Conservation (phyloP, 2,888 invertebrate species). For the Ferdinandea cuprea region DNA sequence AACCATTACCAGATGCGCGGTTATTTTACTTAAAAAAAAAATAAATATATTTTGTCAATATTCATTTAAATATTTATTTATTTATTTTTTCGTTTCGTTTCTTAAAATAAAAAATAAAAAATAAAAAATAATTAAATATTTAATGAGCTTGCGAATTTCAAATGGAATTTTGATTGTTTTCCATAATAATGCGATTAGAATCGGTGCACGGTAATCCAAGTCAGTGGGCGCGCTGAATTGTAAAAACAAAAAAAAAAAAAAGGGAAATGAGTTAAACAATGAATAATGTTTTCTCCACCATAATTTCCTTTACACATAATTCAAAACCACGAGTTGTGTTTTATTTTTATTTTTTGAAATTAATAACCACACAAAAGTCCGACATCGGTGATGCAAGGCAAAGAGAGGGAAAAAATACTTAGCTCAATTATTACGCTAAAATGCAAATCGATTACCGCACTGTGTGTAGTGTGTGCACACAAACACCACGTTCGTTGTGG, state of each 20-base stretch:
- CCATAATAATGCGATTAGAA: neutral
- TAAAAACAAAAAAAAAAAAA: neutral
- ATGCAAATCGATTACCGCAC: constrained; percentile 58
- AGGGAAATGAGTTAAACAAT: neutral
- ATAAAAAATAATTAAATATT: constrained; percentile 31
- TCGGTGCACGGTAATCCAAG: neutral
- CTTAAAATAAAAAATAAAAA: too few species aligned
- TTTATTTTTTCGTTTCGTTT: neutral
- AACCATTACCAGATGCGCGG: constrained; percentile 7
- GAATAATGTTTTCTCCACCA: neutral
- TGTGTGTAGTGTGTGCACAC: constrained; percentile 8
- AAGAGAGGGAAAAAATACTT: constrained; percentile 13
- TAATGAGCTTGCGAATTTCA: constrained; percentile 43
- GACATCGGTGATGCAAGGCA: neutral
- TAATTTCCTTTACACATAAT: neutral
- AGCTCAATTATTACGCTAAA: constrained; percentile 58
- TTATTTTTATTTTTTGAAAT: constrained; percentile 50
- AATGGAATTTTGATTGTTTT: constrained; percentile 50
- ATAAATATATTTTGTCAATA: too few species aligned
- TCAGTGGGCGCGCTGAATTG: neutral
- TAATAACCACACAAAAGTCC: constrained; percentile 36
- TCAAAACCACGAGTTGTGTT: too few species aligned
- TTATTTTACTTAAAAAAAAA: neutral
- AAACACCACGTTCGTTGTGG: neutral
- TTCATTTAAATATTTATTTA: neutral